Base-by-base conservation (phyloP, 1,140 invertebrate species). In the Diprion similis region DNA sequence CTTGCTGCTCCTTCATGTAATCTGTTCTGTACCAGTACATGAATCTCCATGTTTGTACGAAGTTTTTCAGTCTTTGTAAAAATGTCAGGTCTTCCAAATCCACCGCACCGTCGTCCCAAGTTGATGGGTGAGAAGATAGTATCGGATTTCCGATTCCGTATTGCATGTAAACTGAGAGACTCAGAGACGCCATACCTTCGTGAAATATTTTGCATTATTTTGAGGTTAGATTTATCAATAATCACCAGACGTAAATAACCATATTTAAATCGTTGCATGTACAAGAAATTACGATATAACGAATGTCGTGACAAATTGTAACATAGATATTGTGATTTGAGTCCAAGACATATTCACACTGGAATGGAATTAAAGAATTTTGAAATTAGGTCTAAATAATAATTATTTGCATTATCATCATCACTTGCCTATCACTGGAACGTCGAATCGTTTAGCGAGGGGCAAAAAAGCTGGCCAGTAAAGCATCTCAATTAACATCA, bases 1-100 rank as follows among this genome's bases (percentile, higher is more conserved):
- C 15, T 66, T 85, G 71, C 1, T 89, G 89, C 7, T 68, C 59
- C 0, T 86, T 83, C 24, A 84, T 73, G 24, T 78, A n/a, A 0
- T 71, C 0, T 6, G 11, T 46, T 3, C 74, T n/a, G 0, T 9
- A 0, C 0, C 1, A 1, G 17, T 79, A 69, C 0, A 77, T 0
- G 0, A 10, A 7, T 1, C 18, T 3, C 75, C 74, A 82, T 0
- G 68, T 8, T 13, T n/a, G 47, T 13, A 79, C 19, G 18, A 73
- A 79, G 68, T 82, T 80, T 0, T 7, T 10, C 9, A 80, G 9
- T 59, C 78, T 76, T 8, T 74, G n/a, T 18, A 65, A 76, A 10
- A 80, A 78, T 7, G 80, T 13, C 6, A 78, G 6, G 0, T 59
- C 7, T 45, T 72, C 76, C 24, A 37, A 37, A 37, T 3, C 24